A percentile compares a stretch with the other conserved stretches of the same genome.
Evolutionary conservation across 2,888 invertebrate genomes (phyloP).

Genomic region (Zaprionus bogoriensis): DNA sequence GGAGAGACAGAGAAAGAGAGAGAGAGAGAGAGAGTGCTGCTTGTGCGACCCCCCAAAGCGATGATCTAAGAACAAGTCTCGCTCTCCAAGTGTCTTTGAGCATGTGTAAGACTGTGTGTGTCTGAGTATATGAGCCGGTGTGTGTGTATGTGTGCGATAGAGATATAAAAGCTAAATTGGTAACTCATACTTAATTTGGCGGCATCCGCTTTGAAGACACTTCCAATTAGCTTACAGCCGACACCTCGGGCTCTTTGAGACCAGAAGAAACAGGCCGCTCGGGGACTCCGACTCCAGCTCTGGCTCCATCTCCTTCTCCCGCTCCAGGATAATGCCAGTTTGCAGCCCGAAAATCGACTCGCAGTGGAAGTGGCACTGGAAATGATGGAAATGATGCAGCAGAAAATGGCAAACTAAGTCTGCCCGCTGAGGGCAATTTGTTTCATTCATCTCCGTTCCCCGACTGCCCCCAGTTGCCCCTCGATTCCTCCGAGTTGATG

Average conservation of each 20-base stretch:
- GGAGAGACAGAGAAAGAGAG: slow-evolving; percentile 13
- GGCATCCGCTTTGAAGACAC: slow-evolving; percentile 82
- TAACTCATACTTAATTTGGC: slow-evolving; percentile 82
- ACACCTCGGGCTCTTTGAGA: slow-evolving; percentile 80
- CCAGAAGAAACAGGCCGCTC: slow-evolving; percentile 39
- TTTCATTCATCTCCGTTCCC: slow-evolving; percentile 55
- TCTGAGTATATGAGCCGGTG: neutral
- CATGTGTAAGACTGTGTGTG: no score
- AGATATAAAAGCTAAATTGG: slow-evolving; percentile 82
- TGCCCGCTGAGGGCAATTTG: slow-evolving; percentile 64
- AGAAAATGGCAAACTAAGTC: slow-evolving; percentile 51
- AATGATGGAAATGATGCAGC: slow-evolving; percentile 68
- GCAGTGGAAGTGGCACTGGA: slow-evolving; percentile 27
- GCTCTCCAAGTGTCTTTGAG: slow-evolving; percentile 1
- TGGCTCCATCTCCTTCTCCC: no score
- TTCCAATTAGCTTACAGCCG: slow-evolving; percentile 83
- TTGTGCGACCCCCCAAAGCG: neutral
- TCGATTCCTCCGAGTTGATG: slow-evolving; percentile 6
- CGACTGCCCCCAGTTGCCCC: slow-evolving; percentile 20
- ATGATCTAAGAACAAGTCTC: slow-evolving; percentile 8
- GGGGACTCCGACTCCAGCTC: slow-evolving; percentile 26
- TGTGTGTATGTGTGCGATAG: slow-evolving; percentile 69
- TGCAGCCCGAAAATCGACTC: neutral
- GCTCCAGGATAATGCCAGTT: slow-evolving; percentile 1
- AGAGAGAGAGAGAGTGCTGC: slow-evolving; percentile 2